A percentile compares a stretch with the other conserved stretches of the same genome.
phyloP scores from a whole-genome alignment of 53 echinoderm and acorn worm species.

The Zoroaster sp. region DNA sequence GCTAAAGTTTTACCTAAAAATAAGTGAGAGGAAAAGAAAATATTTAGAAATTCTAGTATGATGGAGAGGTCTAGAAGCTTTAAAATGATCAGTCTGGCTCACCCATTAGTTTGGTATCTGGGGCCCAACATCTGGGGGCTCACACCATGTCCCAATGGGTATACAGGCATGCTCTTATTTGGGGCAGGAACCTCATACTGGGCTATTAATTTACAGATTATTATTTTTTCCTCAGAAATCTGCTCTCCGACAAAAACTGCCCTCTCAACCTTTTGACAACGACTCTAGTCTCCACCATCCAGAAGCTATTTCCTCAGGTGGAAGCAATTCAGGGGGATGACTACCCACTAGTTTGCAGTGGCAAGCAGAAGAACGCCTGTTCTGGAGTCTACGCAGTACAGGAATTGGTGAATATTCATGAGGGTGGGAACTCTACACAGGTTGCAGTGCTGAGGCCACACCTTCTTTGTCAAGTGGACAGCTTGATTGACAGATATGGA shows the following conservation, averaged over 20 bases:
- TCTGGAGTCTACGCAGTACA: slow-evolving; percentile 11
- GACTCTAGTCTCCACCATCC: background rate
- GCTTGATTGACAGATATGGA: slow-evolving; percentile 8
- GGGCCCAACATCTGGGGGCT: no score
- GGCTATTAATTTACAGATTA: no score
- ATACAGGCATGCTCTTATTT: no score
- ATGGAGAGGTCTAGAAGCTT: no score
- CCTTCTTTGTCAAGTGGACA: background rate
- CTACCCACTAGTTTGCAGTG: background rate
- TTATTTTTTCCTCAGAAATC: slow-evolving; percentile 40
- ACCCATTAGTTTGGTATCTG: no score
- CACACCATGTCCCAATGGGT: no score
- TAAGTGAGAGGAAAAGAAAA: no score
- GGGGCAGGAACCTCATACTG: no score
- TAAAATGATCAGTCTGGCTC: no score
- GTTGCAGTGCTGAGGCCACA: slow-evolving; percentile 18
- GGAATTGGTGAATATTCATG: slow-evolving; percentile 15
- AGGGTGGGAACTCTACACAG: background rate
- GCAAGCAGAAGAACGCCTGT: background rate
- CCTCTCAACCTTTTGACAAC: slow-evolving; percentile 43
- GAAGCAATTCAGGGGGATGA: background rate
- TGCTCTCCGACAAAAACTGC: slow-evolving; percentile 27
- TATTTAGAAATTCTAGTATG: no score
- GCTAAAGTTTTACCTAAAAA: no score
- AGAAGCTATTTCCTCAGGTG: background rate